phyloP scores from a whole-genome alignment of 2,113 vertebrate species.

The Sus scrofa region T2T-Sscrofa CM000815.6:107961501-107962000 shows the following conservation, averaged over 20 bases:
- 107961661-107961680: neutral
- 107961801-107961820: constrained; percentile 20
- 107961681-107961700: neutral
- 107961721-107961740: neutral
- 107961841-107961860: neutral
- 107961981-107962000: neutral
- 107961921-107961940: constrained; percentile 39
- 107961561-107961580: neutral
- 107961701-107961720: neutral
- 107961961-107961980: neutral
- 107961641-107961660: neutral
- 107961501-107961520: neutral
- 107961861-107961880: constrained; percentile 44
- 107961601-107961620: neutral
- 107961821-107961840: neutral
- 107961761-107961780: neutral
- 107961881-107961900: constrained; percentile 63
- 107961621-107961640: neutral
- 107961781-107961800: constrained; percentile 32
- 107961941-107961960: constrained; percentile 47
- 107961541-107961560: neutral
- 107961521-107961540: neutral
- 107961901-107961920: neutral
- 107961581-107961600: neutral
- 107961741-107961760: neutral